These are phyloP conservation scores for Amorpha juglandis DNA, from an alignment of 2,888 invertebrate genomes.

Conservation along the genomic window DNA sequence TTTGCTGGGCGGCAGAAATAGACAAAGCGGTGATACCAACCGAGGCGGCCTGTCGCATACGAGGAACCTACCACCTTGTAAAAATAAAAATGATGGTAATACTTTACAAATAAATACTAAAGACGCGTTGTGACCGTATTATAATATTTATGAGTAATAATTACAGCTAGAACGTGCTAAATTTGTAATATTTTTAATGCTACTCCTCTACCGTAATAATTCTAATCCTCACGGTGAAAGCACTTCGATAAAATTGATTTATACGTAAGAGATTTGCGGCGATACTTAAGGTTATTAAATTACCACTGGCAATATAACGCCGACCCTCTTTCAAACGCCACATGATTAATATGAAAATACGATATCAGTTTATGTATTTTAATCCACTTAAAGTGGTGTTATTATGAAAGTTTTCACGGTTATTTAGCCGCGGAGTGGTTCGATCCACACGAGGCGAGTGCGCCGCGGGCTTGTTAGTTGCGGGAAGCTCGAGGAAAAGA, in stretches of 20 bases:
- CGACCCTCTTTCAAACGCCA: constrained; percentile 56
- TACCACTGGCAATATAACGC: constrained; percentile 58
- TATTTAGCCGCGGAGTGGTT: constrained; percentile 62
- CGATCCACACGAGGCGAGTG: constrained; percentile 49
- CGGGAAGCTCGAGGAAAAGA: constrained; percentile 76
- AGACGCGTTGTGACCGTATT: too few relatives aligned
- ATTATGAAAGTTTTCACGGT: constrained; percentile 73
- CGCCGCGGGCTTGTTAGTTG: constrained; percentile 76
- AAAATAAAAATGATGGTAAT: too few relatives aligned
- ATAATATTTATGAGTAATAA: not conserved
- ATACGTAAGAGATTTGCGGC: constrained; percentile 60
- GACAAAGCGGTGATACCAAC: too few relatives aligned
- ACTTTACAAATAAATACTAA: too few relatives aligned
- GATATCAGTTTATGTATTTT: constrained; percentile 64
- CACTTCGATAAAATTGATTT: constrained; percentile 71
- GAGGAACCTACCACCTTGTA: too few relatives aligned
- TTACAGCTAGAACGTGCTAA: constrained; percentile 4
- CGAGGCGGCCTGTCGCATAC: too few relatives aligned
- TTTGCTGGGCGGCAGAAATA: too few relatives aligned
- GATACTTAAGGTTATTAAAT: constrained; percentile 71
- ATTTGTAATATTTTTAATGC: constrained; percentile 9
- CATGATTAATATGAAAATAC: constrained; percentile 71
- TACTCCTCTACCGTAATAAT: constrained; percentile 52
- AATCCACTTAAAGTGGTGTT: constrained; percentile 73
- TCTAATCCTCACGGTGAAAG: constrained; percentile 58